Evolutionary conservation across 1,140 invertebrate species (phyloP), one percentile per base, ranked within the genome.

Genomic region (Anastrepha obliqua): DNA sequence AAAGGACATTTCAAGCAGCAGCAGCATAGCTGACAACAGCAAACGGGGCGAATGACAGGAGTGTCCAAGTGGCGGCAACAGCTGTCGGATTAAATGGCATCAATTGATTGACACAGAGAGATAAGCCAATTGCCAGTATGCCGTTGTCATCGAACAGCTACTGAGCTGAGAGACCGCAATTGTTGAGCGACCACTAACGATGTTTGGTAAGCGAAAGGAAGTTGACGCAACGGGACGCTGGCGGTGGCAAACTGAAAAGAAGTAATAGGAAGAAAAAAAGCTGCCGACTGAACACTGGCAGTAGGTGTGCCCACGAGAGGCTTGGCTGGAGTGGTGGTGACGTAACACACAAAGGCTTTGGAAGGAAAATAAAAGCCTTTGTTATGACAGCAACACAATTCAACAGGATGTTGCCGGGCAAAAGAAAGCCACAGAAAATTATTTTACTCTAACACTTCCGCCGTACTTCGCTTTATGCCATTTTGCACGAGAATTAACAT

Each of bases 61-160:
- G 74, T 29, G 47, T 47, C 74, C 74, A 81, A 81, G 74, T 81
- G 74, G 74, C 74, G 74, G 74, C 74, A 81, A 15, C 47, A 81
- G 74, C 74, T 81, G 74, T 81, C 74, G 74, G 74, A 81, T 81
- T 81, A 81, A 74, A 81, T 81, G 74, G 74, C 74, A 81, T 81
- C 74, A 81, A 81, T 81, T 81, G 74, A 81, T 81, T 81, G 44
- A 81, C 47, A 81, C 74, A 81, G 17, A 81, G 47, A 51, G 74
- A 81, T 81, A 81, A 81, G 74, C 74, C 74, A 81, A 81, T 81
- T 81, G 74, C 47, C 44, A 81, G 74, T 29, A n/a, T 42, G 74
- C 47, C 74, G 47, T 47, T 81, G 44, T 81, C 47, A 81, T 6
- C 74, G 17, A 44, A 17, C 70, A 47, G 7, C 39, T 9, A 47